Base-by-base conservation (phyloP, 1,140 invertebrate species). In the Megathymus violae region DNA sequence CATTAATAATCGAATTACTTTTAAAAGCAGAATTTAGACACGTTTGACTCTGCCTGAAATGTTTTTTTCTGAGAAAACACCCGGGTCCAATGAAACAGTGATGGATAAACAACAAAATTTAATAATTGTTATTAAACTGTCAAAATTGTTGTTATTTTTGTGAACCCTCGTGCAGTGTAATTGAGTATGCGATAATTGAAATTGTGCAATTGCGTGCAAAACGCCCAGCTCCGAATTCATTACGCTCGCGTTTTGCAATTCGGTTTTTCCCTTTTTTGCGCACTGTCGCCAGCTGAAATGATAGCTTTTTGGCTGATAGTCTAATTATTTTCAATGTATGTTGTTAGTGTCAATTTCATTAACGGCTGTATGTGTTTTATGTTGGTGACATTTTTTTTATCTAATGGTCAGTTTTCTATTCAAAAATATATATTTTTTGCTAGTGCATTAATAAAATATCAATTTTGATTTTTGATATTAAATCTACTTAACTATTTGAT, bases 151-250 rank as follows among this genome's bases (percentile, higher is more conserved):
- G 16, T 19, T 31, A 46, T 31, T 58, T 44, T 38, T 34, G 15
- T 34, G 2, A 13, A 46, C 15, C 14, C 15, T 58, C 54, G 44
- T 46, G 54, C 41, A 46, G 11, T 58, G 41, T 58, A 58, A 44
- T 58, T 58, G 54, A 58, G 41, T 58, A 87, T 88, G 74, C 76
- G 77, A 88, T 90, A 90, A 90, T 90, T 90, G 88, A 89, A 89
- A 90, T 86, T 88, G 85, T 90, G 88, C 83, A 88, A 89, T 88
- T 88, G 88, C 88, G 86, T 90, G 88, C 85, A 72, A 89, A 88
- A 82, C 78, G 70, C 72, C 74, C 56, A 59, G 71, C 54, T 61
- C 77, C 85, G 78, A 88, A 89, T 87, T 88, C 85, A 89, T 88
- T 89, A 89, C 71, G 51, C 58, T 68, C 69, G 64, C 73, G 71